Evolutionary conservation across 2,888 invertebrate species (phyloP).

Genomic region (Torymus tubicola): DNA sequence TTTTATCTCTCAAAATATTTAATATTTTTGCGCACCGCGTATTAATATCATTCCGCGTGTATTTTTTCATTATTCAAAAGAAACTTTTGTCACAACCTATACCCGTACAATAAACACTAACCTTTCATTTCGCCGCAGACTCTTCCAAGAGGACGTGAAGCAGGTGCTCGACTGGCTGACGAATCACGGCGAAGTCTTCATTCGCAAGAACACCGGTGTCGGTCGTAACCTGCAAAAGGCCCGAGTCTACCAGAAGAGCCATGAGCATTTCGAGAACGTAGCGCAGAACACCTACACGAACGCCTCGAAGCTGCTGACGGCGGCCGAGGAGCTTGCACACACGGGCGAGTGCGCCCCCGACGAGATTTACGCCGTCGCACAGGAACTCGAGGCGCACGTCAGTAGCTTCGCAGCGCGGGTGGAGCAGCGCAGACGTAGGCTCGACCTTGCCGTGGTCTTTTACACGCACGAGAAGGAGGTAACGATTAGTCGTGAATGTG

Average conservation of each 20-base stretch:
- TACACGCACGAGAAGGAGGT: slow-evolving; percentile 98
- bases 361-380: slow-evolving; percentile 95
- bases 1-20: no score
- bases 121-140: slow-evolving; percentile 71
- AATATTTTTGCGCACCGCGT: no score
- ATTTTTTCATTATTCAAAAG: background rate
- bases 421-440: slow-evolving; percentile 90
- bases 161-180: slow-evolving; percentile 98
- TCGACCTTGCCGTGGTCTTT: slow-evolving; percentile 95
- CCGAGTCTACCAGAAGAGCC: slow-evolving; percentile 96
- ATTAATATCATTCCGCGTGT: no score
- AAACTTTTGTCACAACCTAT: background rate
- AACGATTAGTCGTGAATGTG: slow-evolving; percentile 50
- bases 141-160: slow-evolving; percentile 98
- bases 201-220: slow-evolving; percentile 97
- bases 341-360: slow-evolving; percentile 98
- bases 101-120: no score
- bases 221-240: slow-evolving; percentile 97
- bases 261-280: slow-evolving; percentile 98
- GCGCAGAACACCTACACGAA: slow-evolving; percentile 99
- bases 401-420: slow-evolving; percentile 95
- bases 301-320: slow-evolving; percentile 96
- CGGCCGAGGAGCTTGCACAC: slow-evolving; percentile 96
- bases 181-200: slow-evolving; percentile 97
- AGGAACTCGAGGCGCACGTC: slow-evolving; percentile 95